Percentiles rank a stretch among this genome's conserved stretches.
phyloP scores from a whole-genome alignment of 2,888 invertebrate genomes.

The Nomada ruficornis region DNA sequence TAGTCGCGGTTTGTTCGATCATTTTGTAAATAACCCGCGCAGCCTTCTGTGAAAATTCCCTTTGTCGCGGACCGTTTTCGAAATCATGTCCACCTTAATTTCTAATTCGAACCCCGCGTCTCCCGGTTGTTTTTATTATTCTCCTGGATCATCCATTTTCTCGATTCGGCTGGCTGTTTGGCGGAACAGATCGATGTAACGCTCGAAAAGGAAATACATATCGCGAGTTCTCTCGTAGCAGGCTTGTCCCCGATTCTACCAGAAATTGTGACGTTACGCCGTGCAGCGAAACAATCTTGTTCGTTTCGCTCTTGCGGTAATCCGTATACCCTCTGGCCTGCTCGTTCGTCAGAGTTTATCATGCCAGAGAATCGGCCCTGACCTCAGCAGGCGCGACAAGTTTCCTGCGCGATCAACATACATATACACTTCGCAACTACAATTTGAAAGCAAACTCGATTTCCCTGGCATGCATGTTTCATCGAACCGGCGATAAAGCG shows the following conservation, averaged over 20 bases:
- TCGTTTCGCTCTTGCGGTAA: constrained; percentile 2
- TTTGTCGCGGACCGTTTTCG: background rate
- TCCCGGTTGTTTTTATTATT: background rate
- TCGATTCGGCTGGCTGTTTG: background rate
- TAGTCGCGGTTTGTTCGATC: constrained; percentile 12
- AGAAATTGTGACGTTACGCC: constrained; percentile 42
- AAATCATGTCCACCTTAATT: background rate
- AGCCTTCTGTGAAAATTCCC: background rate
- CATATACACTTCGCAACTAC: constrained; percentile 41
- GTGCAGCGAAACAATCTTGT: constrained; percentile 44
- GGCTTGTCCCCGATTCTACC: constrained; percentile 28
- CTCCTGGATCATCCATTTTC: background rate
- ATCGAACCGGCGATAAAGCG: constrained; percentile 6
- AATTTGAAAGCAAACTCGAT: constrained; percentile 5
- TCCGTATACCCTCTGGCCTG: constrained; percentile 19
- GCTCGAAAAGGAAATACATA: background rate
- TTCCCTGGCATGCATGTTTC: constrained; percentile 14
- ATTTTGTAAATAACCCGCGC: constrained; percentile 8
- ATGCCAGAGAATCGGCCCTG: constrained; percentile 59
- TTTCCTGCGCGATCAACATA: constrained; percentile 56
- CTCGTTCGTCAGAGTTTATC: constrained; percentile 53
- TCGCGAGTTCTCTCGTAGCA: constrained; percentile 5
- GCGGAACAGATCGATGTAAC: background rate
- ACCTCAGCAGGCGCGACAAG: constrained; percentile 60
- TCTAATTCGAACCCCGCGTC: background rate